Evolutionary conservation across 1,140 invertebrate genomes (phyloP).

Genomic region (Leguminivora glycinivorella): DNA sequence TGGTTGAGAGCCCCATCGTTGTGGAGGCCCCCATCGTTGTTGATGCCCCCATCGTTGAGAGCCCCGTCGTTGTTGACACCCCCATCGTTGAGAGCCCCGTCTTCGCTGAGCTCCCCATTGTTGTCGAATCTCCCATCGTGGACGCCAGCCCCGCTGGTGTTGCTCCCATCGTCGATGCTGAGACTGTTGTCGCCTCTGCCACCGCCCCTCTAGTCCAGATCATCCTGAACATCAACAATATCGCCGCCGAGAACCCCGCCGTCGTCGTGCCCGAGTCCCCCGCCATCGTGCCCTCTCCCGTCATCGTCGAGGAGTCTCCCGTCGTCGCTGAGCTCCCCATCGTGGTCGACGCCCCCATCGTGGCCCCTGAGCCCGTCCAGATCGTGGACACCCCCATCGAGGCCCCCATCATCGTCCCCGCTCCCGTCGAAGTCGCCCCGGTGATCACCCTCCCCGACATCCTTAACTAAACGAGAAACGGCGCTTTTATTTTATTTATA

Average conservation of each 20-base stretch:
- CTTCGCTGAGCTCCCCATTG: conserved; percentile 9
- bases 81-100: conserved; percentile 3
- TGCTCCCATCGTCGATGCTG: neutral
- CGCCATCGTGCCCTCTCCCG: conserved; percentile 25
- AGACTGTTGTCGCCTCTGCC: neutral
- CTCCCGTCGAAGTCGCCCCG: conserved; percentile 21
- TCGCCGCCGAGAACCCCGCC: conserved; percentile 19
- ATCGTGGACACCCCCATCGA: conserved; percentile 4
- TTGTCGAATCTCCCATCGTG: conserved; percentile 16
- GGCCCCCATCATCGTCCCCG: conserved; percentile 6
- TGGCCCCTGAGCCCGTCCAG: conserved; percentile 4
- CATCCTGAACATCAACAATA: conserved; percentile 40
- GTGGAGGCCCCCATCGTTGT: neutral
- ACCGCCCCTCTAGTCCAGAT: conserved; percentile 39
- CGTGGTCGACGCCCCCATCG: neutral
- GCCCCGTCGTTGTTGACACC: conserved; percentile 18
- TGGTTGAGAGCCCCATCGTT: neutral
- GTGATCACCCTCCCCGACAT: conserved; percentile 7
- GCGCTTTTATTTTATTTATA: neutral
- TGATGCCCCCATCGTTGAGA: conserved; percentile 10
- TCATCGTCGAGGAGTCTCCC: conserved; percentile 20
- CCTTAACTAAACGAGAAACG: neutral
- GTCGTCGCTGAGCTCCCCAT: neutral
- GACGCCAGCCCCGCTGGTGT: neutral
- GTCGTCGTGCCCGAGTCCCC: conserved; percentile 23